phyloP scores from a whole-genome alignment of 2,888 invertebrate species.

The Polyploca ridens region DNA sequence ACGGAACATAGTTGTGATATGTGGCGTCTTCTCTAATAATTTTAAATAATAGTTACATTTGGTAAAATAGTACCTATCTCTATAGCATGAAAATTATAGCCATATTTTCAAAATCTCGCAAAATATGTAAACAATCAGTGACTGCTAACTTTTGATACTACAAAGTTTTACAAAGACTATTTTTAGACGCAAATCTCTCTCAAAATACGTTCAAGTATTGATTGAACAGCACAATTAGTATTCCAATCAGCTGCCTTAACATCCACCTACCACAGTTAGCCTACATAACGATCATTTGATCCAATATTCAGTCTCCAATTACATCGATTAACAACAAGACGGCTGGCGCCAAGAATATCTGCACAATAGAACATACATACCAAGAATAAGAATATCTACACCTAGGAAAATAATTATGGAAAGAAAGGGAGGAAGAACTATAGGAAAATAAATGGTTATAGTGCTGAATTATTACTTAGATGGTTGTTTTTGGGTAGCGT shows the following conservation, averaged over 20 bases:
- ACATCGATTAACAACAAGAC: conserved; percentile 1
- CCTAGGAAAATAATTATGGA: neutral
- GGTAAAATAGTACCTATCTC: no score
- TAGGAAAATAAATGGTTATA: neutral
- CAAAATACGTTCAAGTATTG: neutral
- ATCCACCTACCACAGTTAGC: conserved; percentile 1
- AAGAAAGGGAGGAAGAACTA: neutral
- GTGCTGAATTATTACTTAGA: neutral
- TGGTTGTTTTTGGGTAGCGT: neutral
- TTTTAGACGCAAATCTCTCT: no score
- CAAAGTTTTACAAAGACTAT: no score
- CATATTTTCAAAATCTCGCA: no score
- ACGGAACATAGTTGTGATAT: no score
- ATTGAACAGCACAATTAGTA: neutral
- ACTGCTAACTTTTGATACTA: no score
- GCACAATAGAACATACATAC: neutral
- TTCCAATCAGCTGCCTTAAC: neutral
- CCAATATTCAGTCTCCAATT: conserved; percentile 6
- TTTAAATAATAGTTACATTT: no score
- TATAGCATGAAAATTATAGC: no score
- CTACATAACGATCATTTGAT: neutral
- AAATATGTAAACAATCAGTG: no score
- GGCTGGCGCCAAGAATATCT: neutral
- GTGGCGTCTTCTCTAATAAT: no score
- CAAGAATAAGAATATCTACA: neutral